Base-by-base conservation (phyloP, 2,113 vertebrate genomes). In the Nansenia antarctica region DNA sequence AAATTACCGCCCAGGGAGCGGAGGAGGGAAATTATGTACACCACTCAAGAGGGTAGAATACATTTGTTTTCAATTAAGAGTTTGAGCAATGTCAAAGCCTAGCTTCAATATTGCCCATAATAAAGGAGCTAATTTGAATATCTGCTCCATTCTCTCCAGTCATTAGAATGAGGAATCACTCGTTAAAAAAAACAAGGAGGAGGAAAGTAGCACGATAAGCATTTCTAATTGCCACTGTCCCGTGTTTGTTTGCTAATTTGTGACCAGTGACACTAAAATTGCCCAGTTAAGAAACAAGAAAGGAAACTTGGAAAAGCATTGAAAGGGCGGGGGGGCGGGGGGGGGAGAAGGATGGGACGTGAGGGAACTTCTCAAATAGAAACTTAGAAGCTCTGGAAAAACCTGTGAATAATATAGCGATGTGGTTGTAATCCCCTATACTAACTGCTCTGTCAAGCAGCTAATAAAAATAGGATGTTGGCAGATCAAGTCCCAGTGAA, bases 401-500 rank as follows among this genome's bases (percentile, higher is more conserved):
- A 80, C 76, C 76, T 53, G 80, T 73, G 85, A 76, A 78, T 82
- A 87, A 90, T 88, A 90, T 84, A 83, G 83, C 76, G 82, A 15
- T 62, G 77, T 76, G 80, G 72, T 84, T 90, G 90, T 91, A 92
- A 91, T 89, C 86, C 86, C n/a, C 79, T 81, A 86, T 81, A 88
- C 80, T 76, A 91, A 90, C 88, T 24, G 12, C 27, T 62, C 87
- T 90, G 85, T 87, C 82, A 78, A 82, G 74, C 82, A 85, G 83
- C 78, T 87, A 61, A 82, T 83, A 86, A 87, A 90, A 83, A 85
- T 85, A 86, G 79, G 89, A 89, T 87, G 79, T 67, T 89, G 90
- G 92, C 88, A 86, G 87, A 92, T 91, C 89, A 88, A 91, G 91
- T 80, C 82, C 92, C 86, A 90, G 84, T 85, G 88, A 92, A 89